Base-by-base conservation (phyloP, 2,797 vertebrate genomes). In the Nannoperca obscura region DNA sequence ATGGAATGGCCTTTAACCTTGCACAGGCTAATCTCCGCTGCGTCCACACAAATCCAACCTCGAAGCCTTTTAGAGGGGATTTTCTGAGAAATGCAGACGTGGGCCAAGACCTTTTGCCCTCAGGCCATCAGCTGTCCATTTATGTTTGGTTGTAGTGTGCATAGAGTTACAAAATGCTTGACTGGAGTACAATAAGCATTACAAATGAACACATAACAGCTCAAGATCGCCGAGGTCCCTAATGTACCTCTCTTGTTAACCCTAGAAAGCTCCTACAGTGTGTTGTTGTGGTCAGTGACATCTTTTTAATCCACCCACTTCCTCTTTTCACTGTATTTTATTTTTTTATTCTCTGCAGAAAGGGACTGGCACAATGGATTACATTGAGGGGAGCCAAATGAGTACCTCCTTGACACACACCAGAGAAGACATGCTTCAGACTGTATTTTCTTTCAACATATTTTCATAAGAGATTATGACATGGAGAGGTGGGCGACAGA, bases 11-110 rank as follows among this genome's bases (percentile, higher is more conserved):
- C 76, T 84, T 60, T 67, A 68, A 86, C 82, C 75, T 74, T 9
- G 1, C 63, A 36, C 61, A 59, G 42, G 86, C 89, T 92, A 88
- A 92, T 88, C 83, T 84, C 40, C 57, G 58, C 65, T 62, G 44
- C 50, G 15, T 49, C 40, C 30, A 40, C 80, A 79, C 74, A 89
- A 91, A 90, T 90, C 90, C 88, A 81, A 68, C 66, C 55, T 46
- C 74, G 70, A 90, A 89, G 86, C 86, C 83, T 90, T 91, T 93
- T 80, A 90, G 73, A 86, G 64, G 58, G 86, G 89, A 92, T 89
- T 92, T 88, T 83, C 88, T 83, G 72, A 79, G 63, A 80, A 62
- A 68, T 67, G 54, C 58, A 66, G 67, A 59, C 5, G 10, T 66
- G 12, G 61, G 60, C 44, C 58, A 47, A 54, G 74, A 81, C 58